These are phyloP conservation scores for Anoncus sp. DNA, from an alignment of 2,888 invertebrate species.

Conservation along the genomic window DNA sequence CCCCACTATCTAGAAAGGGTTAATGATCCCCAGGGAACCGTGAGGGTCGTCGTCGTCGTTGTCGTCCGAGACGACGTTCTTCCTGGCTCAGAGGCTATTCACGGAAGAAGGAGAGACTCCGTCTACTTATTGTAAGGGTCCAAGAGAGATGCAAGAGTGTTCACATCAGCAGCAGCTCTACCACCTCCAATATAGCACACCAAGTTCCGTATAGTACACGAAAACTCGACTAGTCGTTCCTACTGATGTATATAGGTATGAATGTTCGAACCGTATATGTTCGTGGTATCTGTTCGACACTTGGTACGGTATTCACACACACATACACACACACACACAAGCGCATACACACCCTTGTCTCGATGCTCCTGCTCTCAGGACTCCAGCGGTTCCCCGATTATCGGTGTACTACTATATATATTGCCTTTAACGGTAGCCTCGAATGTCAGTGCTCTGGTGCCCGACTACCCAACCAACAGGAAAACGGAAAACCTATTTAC, in stretches of 20 bases:
- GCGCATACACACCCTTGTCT: neutral
- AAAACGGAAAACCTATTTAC: conserved; percentile 55
- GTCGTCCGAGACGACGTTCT: conserved; percentile 35
- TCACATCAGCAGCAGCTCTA: conserved; percentile 32
- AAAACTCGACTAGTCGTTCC: conserved; percentile 12
- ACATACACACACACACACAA: neutral
- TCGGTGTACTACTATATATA: conserved; percentile 23
- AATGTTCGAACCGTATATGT: neutral
- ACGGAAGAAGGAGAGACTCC: conserved; percentile 40
- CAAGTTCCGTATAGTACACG: conserved; percentile 22
- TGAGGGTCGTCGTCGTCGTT: conserved; percentile 34
- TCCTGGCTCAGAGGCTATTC: conserved; percentile 44
- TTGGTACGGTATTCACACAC: neutral
- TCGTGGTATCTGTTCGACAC: conserved; percentile 6
- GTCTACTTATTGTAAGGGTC: conserved; percentile 30
- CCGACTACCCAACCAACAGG: conserved; percentile 4
- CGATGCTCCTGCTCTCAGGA: conserved; percentile 13
- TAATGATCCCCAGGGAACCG: conserved; percentile 51
- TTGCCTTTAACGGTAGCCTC: neutral
- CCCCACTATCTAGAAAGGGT: conserved; percentile 37
- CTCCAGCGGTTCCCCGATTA: conserved; percentile 28
- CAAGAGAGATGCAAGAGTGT: conserved; percentile 11
- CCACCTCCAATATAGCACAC: conserved; percentile 31
- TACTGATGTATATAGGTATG: conserved; percentile 2
- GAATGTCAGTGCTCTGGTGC: conserved; percentile 12